Base-by-base conservation (phyloP, 1,140 invertebrate species). In the Drosophila prosaltans region DNA sequence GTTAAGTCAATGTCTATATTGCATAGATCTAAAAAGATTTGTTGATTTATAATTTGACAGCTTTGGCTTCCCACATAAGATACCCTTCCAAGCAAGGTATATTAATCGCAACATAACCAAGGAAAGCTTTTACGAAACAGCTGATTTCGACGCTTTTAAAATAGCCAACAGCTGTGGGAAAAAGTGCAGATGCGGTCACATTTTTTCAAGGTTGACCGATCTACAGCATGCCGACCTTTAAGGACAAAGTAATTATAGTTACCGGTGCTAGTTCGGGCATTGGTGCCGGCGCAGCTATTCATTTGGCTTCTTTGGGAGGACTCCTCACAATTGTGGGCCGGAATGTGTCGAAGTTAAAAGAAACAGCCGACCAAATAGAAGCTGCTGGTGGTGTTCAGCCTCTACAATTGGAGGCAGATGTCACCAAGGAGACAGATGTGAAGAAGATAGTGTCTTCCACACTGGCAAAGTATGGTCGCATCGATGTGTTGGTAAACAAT, bases 241-340 rank as follows among this genome's bases (percentile, higher is more conserved):
- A 92, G 16, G 94, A 94, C 45, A 96, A 96, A 94, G 95, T 96
- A n/a, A 93, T 96, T 3, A 83, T 96, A 45, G 94, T 96, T 66
- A 96, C 95, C 5, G 97, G 97, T 65, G 97, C 97, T 0, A 97
- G 96, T 92, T 97, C 97, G 21, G 97, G 97, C 3, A 98, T 98
- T 74, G 97, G 97, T 40, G 95, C 95, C 54, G 96, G 95, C 2
- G 96, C 96, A 11, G 97, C 97, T 0, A 91, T 97, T 28, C 93
- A 95, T 65, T 94, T 98, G 65, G 95, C 97, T 7, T 94, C 95
- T 66, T 92, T 96, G 21, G 97, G 96, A 3, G 97, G 96, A 1
- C 94, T 92, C 39, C 84, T 97, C 26, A 93, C 93, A 1, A 75
- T 98, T 7, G 95, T 95, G 9, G 97, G 97, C 32, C 94, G 97